Base-by-base conservation (phyloP, 2,888 invertebrate genomes). In the Pinctada fucata region DNA sequence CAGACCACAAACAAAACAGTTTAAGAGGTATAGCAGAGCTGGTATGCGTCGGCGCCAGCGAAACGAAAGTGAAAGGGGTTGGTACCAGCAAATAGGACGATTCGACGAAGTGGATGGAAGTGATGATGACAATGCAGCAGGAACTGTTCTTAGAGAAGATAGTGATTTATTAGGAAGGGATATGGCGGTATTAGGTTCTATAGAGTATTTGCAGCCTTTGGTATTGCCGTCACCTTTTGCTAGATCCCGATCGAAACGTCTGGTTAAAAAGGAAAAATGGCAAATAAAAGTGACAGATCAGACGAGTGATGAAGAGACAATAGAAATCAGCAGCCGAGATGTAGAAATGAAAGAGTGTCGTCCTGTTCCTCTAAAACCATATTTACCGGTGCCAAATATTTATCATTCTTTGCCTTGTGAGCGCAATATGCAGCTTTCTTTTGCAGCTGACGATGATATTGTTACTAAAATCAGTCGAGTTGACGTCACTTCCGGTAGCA, bases 301-400 rank as follows among this genome's bases (percentile, higher is more conserved):
- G 47, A 45, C 68, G 5, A 68, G 68, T 45, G 68, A 68, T 47
- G 68, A 68, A 13, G 68, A 68, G 47, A 68, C 68, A 1, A 13
- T 68, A 13, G 45, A 68, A 45, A 68, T 68, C 10, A 45, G 45
- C 8, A 58, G 13, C 13, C 6, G 58, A 6, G 58, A 58, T 58
- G 13, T 58, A 6, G 13, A 58, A 58, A 58, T 13, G 6, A 13
- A 58, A 6, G 13, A 58, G 13, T 10, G 13, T 6, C 58, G 13
- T 10, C 6, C 6, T 10, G 1, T 58, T 6, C 13, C 58, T 10
- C 6, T 10, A 58, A 58, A 58, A 13, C 58, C 58, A 6, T 31
- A 31, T 31, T 31, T 31, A 31, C 31, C 31, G 31, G 31, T 31
- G 31, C 6, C 58, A 10, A 13, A 6, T 58, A 58, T 58, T 10